Percentiles rank a stretch among this genome's conserved stretches.
phyloP scores from a whole-genome alignment of 2,113 vertebrate species.

The Fregetta grallaria region DNA sequence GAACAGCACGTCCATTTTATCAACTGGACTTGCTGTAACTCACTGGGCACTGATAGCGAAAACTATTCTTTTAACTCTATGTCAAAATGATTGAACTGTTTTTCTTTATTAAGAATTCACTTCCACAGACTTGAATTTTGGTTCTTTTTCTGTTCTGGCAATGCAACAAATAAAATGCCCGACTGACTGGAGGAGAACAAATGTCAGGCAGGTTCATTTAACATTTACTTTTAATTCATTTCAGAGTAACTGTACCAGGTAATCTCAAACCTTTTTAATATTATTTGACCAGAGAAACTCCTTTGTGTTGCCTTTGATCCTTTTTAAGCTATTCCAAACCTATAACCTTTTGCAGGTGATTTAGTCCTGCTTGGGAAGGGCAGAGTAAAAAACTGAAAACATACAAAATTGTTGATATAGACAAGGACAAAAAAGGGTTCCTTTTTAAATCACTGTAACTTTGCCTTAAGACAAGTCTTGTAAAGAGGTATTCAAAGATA shows the following conservation, averaged over 20 bases:
- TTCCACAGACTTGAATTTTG: background rate
- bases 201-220: background rate
- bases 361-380: background rate
- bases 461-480: background rate
- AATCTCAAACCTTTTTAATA: slow-evolving; percentile 38
- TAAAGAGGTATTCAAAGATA: background rate
- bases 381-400: background rate
- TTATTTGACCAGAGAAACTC: slow-evolving; percentile 31
- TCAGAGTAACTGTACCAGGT: slow-evolving; percentile 60
- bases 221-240: slow-evolving; percentile 65
- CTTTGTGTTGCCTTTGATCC: slow-evolving; percentile 44
- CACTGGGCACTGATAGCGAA: background rate
- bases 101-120: background rate
- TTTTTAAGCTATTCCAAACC: slow-evolving; percentile 34
- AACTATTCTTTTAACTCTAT: background rate
- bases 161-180: slow-evolving; percentile 25
- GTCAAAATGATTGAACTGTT: slow-evolving; percentile 1
- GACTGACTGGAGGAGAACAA: background rate
- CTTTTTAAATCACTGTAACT: background rate
- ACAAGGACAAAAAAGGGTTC: background rate
- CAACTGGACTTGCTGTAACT: background rate
- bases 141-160: slow-evolving; percentile 40
- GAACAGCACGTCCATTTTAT: background rate
- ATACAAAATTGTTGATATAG: background rate
- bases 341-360: background rate